These are phyloP conservation scores for Hydrochoerus hydrochaeris DNA, from an alignment of 2,113 vertebrate species.

Conservation along the genomic window DNA sequence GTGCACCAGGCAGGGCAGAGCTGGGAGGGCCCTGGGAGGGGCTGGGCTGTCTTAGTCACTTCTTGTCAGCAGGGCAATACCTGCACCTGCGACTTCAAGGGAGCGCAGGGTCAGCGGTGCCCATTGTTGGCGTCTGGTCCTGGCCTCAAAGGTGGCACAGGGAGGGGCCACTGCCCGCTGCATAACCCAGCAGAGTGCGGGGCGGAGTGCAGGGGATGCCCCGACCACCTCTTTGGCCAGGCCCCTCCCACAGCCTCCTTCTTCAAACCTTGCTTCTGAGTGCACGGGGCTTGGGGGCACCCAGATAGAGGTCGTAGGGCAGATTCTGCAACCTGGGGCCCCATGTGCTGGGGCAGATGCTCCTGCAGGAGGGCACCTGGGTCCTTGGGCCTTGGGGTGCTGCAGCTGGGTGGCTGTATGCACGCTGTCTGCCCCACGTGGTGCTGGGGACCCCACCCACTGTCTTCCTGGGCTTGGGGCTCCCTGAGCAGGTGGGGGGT, in stretches of 20 bases:
- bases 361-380: background rate
- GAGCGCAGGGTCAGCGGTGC: no score
- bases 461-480: background rate
- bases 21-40: background rate
- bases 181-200: no score
- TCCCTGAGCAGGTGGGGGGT: background rate
- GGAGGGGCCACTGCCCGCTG: no score
- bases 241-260: background rate
- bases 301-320: background rate
- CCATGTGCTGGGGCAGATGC: background rate
- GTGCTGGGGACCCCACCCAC: no score
- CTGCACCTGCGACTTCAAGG: background rate
- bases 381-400: background rate
- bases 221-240: no score
- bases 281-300: background rate
- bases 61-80: accelerated
- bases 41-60: background rate
- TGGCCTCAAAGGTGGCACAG: no score
- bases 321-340: background rate
- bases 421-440: background rate
- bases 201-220: no score
- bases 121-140: no score
- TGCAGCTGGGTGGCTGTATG: background rate
- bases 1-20: no score
- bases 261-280: background rate